A percentile compares a stretch with the other conserved stretches of the same genome.
These are phyloP conservation scores for Hippocampus mohnikei DNA, from an alignment of 2,113 vertebrate species.

Conservation along the genomic window DNA sequence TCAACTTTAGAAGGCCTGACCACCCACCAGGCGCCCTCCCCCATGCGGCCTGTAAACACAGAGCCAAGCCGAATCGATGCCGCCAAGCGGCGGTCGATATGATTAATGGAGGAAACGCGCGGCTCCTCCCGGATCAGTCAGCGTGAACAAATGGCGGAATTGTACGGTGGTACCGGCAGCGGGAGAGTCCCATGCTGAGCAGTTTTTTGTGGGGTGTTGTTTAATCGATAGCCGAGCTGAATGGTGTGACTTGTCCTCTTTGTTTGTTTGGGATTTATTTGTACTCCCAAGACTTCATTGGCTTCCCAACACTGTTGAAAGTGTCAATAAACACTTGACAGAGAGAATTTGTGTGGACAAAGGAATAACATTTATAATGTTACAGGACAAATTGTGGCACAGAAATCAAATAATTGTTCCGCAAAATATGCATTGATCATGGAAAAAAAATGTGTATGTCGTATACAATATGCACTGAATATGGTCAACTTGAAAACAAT, in stretches of 20 bases:
- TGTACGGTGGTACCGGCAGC: not conserved
- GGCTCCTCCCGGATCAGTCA: conserved; percentile 40
- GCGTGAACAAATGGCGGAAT: conserved; percentile 41
- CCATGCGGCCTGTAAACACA: not conserved
- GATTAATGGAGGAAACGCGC: conserved; percentile 49
- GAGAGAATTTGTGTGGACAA: not conserved
- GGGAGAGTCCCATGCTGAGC: conserved; percentile 5
- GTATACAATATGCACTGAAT: too few species aligned
- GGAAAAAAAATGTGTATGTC: not conserved
- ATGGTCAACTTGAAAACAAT: too few species aligned
- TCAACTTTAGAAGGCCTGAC: conserved; percentile 54
- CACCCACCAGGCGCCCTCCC: not conserved
- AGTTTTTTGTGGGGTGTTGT: conserved; percentile 10
- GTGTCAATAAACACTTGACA: not conserved
- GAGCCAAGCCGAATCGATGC: conserved; percentile 38
- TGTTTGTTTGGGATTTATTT: conserved; percentile 17
- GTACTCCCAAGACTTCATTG: conserved; percentile 5
- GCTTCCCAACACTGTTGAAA: not conserved
- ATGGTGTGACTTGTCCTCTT: conserved; percentile 6
- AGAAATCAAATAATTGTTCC: not conserved
- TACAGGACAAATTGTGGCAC: not conserved
- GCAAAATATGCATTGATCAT: not conserved
- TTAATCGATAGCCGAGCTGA: conserved; percentile 12
- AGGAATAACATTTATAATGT: not conserved
- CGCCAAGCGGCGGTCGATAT: conserved; percentile 31